Percentiles rank a stretch among this genome's conserved stretches.
Conservation (phyloP, 2,113 vertebrate species). For the Microcebus ravelobensis region DNA sequence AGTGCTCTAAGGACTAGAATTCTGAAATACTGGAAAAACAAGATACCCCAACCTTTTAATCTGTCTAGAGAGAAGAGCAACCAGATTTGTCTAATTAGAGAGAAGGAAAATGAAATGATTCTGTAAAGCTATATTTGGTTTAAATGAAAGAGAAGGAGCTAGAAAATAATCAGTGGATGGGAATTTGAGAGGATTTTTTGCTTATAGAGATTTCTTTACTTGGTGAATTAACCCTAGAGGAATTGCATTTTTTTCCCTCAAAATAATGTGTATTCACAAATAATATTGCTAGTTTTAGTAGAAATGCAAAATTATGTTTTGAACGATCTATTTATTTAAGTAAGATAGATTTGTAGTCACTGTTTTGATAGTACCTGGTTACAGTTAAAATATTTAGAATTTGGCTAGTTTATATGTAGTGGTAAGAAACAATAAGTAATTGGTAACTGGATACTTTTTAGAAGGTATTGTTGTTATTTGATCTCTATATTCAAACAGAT, state of each 20-base stretch:
- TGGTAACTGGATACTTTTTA: not conserved
- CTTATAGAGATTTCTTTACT: conserved; percentile 35
- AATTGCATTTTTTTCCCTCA: not conserved
- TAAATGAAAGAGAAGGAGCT: conserved; percentile 53
- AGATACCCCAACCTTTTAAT: conserved; percentile 62
- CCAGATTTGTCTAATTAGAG: conserved; percentile 58
- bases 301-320: not conserved
- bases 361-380: not conserved
- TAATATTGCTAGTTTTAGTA: not conserved
- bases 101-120: conserved; percentile 20
- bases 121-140: conserved; percentile 23
- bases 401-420: not conserved
- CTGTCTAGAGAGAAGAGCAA: not conserved
- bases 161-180: conserved; percentile 2
- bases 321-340: conserved; percentile 35
- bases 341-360: not conserved
- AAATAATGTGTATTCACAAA: not conserved
- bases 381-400: not conserved
- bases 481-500: not conserved
- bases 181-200: conserved; percentile 32
- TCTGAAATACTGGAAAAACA: conserved; percentile 6
- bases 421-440: not conserved
- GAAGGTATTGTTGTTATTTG: not conserved
- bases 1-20: conserved; percentile 23
- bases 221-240: conserved; percentile 3